Conservation (phyloP, 2,888 invertebrate genomes). For the Ligdia adustata region DNA sequence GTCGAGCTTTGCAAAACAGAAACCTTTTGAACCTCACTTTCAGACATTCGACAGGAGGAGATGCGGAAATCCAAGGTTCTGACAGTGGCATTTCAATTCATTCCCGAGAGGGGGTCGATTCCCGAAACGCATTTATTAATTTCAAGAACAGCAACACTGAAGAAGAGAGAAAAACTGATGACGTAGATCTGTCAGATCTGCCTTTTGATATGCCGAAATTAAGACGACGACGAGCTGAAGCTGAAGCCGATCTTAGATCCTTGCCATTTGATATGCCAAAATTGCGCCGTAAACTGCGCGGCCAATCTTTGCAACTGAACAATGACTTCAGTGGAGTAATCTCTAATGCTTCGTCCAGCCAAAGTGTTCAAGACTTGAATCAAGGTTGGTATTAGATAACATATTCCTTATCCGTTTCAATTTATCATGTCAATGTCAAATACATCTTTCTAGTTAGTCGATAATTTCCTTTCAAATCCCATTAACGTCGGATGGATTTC, state of each 20-base stretch:
- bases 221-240: constrained; percentile 88
- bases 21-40: constrained; percentile 88
- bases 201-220: constrained; percentile 96
- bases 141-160: constrained; percentile 84
- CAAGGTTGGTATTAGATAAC: constrained; percentile 78
- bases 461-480: constrained; percentile 36
- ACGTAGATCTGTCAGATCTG: constrained; percentile 89
- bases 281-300: constrained; percentile 89
- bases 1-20: constrained; percentile 90
- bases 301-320: constrained; percentile 84
- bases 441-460: constrained; percentile 15
- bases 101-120: constrained; percentile 91
- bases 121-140: constrained; percentile 84
- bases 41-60: constrained; percentile 85
- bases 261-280: constrained; percentile 97
- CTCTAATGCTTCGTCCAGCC: constrained; percentile 92
- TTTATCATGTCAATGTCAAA: constrained; percentile 26
- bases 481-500: constrained; percentile 56
- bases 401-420: constrained; percentile 19
- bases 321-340: constrained; percentile 87
- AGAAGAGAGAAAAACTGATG: constrained; percentile 78
- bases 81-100: constrained; percentile 95
- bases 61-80: constrained; percentile 92
- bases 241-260: constrained; percentile 91
- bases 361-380: constrained; percentile 90